Base-by-base conservation (phyloP, 2,113 vertebrate species). In the Campylomormyrus tamandua region DNA sequence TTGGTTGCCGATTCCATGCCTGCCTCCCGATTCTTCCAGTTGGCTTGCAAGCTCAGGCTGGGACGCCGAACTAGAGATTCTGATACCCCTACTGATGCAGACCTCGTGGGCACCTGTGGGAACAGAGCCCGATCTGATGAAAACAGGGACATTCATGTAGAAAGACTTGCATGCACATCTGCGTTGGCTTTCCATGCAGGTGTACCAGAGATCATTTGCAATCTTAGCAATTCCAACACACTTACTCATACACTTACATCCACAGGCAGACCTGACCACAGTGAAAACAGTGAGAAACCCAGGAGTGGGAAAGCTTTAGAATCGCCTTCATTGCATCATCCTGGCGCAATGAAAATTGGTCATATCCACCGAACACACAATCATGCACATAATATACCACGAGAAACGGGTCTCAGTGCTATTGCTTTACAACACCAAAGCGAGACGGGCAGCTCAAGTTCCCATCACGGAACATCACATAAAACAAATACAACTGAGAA, bases 1-100 rank as follows among this genome's bases (percentile, higher is more conserved):
- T 86, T 96, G 89, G 92, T 96, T 91, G 93, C 95, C 35, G 95
- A 96, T 9, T 93, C 96, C 91, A 94, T 96, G 94, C 74, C 94
- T 1, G 90, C 93, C 53, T 90, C 93, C 53, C 94, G 93, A 74
- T 96, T 96, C 88, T 92, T 93, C 0, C 92, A 95, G 91, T 91
- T 96, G 53, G 92, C 93, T 39, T 89, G 90, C 46, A 91, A 77
- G 39, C 90, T 96, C 88, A 95, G 92, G 56, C 90, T 96, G 48
- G 91, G 92, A 1, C 90, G 86, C 89, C 91, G 93, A 49, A 85
- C 19, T 11, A 56, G 90, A 4, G 88, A 90, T 83, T 80, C 89
- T 89, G 89, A 86, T 39, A 90, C 87, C n/a, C 89, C 35, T 21
- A 50, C 19, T 3, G 90, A 85, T 39, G 66, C 70, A 31, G 87